Percentiles rank a stretch among this genome's conserved stretches.
Conservation (phyloP, 2,888 invertebrate species). For the Oscheius sp. region DNA sequence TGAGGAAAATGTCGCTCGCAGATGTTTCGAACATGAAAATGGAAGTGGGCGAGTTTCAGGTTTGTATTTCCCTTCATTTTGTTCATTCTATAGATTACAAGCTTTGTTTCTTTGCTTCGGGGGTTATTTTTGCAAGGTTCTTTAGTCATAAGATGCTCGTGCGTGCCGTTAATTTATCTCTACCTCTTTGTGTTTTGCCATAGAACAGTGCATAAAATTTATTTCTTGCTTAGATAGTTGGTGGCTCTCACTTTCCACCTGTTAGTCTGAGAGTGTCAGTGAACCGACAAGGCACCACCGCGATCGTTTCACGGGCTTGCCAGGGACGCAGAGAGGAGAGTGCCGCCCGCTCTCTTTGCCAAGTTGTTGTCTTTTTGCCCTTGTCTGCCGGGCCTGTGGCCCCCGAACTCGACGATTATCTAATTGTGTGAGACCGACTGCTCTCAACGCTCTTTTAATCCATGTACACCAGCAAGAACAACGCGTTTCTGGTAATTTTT, state of each 20-base stretch:
- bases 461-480: conserved; percentile 19
- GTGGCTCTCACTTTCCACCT: conserved; percentile 2
- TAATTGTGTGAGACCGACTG: conserved; percentile 7
- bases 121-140: too few relatives aligned
- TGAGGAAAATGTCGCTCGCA: too few relatives aligned
- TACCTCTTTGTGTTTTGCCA: too few relatives aligned
- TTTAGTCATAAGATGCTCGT: too few relatives aligned
- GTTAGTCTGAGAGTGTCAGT: conserved; percentile 7
- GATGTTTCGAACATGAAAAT: too few relatives aligned
- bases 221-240: not conserved
- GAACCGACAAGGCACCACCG: conserved; percentile 8
- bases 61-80: too few relatives aligned
- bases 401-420: conserved; percentile 14
- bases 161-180: too few relatives aligned
- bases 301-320: conserved; percentile 5
- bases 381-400: conserved; percentile 27
- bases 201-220: too few relatives aligned
- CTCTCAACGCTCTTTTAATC: not conserved
- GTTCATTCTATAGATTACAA: too few relatives aligned
- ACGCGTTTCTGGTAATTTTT: conserved; percentile 10
- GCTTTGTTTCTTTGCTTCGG: too few relatives aligned
- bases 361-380: conserved; percentile 29
- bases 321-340: conserved; percentile 29
- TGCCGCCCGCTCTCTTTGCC: conserved; percentile 24
- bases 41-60: too few relatives aligned